These are phyloP conservation scores for Orthochromis malagaraziensis DNA, from an alignment of 2,113 vertebrate genomes.

Conservation along the genomic window DNA sequence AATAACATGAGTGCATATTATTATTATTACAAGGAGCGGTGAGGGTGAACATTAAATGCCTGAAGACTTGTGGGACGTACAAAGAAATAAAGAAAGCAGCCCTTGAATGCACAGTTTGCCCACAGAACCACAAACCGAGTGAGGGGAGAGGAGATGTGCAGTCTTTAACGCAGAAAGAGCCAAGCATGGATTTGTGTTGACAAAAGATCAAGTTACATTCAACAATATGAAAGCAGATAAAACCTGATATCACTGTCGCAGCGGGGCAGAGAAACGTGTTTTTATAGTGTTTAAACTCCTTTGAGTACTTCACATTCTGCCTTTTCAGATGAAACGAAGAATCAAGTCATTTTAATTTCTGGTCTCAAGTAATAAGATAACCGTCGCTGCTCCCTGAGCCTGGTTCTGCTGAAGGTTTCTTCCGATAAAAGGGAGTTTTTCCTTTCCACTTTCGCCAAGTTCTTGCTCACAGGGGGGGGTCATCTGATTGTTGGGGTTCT, in stretches of 20 bases:
- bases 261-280: background rate
- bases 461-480: background rate
- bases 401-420: background rate
- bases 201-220: background rate
- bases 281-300: background rate
- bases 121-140: constrained; percentile 63
- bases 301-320: background rate
- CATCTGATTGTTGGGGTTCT: background rate
- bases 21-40: constrained; percentile 6
- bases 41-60: background rate
- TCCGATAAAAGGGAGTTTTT: background rate
- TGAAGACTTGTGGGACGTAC: background rate
- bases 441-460: background rate
- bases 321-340: background rate
- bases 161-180: background rate
- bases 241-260: rapidly evolving
- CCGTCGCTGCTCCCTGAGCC: background rate
- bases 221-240: background rate
- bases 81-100: constrained; percentile 56
- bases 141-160: background rate
- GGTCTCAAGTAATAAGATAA: background rate
- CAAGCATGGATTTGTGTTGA: background rate
- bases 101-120: constrained; percentile 61
- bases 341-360: background rate
- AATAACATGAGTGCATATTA: constrained; percentile 42